Conservation (phyloP, 1,140 invertebrate genomes). For the Brachionus sp. region DNA sequence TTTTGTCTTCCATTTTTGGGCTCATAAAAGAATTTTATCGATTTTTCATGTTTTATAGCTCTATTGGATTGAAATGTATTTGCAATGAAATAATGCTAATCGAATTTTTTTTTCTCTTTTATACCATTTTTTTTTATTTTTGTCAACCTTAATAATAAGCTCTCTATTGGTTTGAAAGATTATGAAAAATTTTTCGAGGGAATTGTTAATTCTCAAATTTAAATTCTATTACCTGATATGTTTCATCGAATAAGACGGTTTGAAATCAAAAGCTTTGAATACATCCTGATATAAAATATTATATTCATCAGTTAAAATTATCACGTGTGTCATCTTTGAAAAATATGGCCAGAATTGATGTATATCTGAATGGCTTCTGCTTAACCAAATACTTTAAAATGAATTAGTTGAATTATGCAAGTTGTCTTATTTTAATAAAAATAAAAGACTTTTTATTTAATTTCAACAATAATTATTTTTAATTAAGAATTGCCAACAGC, state of each 20-base stretch:
- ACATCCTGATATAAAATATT: too few species aligned
- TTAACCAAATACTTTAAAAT: too few species aligned
- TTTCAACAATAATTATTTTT: too few species aligned
- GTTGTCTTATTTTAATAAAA: too few species aligned
- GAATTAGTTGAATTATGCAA: too few species aligned
- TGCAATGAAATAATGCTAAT: conserved; percentile 1
- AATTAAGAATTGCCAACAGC: too few species aligned
- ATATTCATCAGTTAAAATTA: too few species aligned
- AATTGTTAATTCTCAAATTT: not conserved
- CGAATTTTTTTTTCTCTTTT: not conserved
- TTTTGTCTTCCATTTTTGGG: not conserved
- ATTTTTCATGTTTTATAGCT: not conserved
- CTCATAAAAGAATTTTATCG: not conserved
- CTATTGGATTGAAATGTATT: not conserved
- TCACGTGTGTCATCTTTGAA: too few species aligned
- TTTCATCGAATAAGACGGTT: not conserved
- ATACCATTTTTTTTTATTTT: not conserved
- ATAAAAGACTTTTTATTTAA: too few species aligned
- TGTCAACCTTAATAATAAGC: not conserved
- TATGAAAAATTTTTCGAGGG: not conserved
- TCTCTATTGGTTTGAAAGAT: conserved; percentile 1
- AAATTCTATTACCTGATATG: not conserved
- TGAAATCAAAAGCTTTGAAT: not conserved
- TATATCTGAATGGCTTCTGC: too few species aligned
- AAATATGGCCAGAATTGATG: too few species aligned